Percentiles rank a stretch among this genome's conserved stretches.
phyloP scores from a whole-genome alignment of 2,888 invertebrate species.

The Spodoptera littoralis region DNA sequence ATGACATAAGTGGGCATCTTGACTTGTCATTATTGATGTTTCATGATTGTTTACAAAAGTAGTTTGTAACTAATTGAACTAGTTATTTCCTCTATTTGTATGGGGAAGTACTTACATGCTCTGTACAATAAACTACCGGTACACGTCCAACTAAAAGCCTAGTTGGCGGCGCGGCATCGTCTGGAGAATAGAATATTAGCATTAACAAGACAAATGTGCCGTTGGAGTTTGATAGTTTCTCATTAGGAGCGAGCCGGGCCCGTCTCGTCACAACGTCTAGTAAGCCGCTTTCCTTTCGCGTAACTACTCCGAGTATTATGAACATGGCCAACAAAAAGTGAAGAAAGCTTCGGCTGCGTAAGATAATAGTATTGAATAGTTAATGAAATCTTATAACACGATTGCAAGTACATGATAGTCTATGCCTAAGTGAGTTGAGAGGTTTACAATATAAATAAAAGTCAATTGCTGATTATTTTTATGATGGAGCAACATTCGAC shows the following conservation, averaged over 20 bases:
- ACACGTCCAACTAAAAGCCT: slow-evolving; percentile 63
- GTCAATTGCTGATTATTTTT: no score
- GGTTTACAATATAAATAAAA: no score
- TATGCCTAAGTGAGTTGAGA: no score
- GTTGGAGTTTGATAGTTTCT: slow-evolving; percentile 83
- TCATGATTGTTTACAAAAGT: background rate
- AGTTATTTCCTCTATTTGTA: slow-evolving; percentile 3
- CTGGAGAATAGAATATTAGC: slow-evolving; percentile 81
- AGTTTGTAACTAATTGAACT: slow-evolving; percentile 6
- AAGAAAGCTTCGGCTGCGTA: slow-evolving; percentile 22
- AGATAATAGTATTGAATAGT: background rate
- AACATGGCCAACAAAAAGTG: slow-evolving; percentile 42
- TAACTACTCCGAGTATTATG: slow-evolving; percentile 63
- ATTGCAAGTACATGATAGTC: no score
- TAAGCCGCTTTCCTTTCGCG: slow-evolving; percentile 70
- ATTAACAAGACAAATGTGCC: slow-evolving; percentile 83
- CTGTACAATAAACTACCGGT: slow-evolving; percentile 37
- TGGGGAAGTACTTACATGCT: background rate
- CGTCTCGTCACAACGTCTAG: slow-evolving; percentile 58
- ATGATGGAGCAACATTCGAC: no score
- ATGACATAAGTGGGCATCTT: background rate
- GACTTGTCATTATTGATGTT: background rate
- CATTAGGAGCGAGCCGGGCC: slow-evolving; percentile 71
- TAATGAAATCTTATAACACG: no score
- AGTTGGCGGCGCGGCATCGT: slow-evolving; percentile 58